Conservation (phyloP, 92 coral and sea anemone genomes). For the Pocillopora meandrina region DNA sequence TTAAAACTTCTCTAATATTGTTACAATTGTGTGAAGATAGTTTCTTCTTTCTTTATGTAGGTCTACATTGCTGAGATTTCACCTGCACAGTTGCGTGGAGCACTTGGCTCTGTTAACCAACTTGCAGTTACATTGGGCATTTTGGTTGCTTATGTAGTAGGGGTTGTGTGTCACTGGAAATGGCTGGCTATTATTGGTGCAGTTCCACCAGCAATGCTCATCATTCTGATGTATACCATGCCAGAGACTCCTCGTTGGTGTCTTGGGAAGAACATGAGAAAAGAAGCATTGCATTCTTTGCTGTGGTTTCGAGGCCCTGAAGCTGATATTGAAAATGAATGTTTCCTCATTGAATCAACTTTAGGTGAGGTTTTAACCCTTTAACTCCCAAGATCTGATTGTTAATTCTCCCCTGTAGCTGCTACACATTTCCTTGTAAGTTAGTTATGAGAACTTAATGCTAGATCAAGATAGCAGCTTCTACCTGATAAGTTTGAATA, state of each 20-base stretch:
- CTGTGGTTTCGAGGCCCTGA: conserved; percentile 70
- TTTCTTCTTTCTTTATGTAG: conserved; percentile 24
- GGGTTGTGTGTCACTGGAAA: conserved; percentile 63
- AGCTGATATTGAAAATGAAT: conserved; percentile 70
- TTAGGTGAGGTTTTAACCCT: conserved; percentile 45
- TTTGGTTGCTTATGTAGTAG: conserved; percentile 60
- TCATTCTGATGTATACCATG: conserved; percentile 63
- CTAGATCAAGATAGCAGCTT: too few relatives aligned
- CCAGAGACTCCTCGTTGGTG: conserved; percentile 95
- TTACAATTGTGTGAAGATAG: neutral
- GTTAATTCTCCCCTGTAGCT: too few relatives aligned
- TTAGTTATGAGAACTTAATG: too few relatives aligned
- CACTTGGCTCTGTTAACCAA: conserved; percentile 77
- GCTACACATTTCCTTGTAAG: too few relatives aligned
- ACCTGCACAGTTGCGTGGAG: conserved; percentile 74
- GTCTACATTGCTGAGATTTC: conserved; percentile 88
- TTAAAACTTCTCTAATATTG: too few relatives aligned
- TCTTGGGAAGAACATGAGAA: conserved; percentile 53
- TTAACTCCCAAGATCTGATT: too few relatives aligned
- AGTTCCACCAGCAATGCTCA: conserved; percentile 58
- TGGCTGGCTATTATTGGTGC: conserved; percentile 78
- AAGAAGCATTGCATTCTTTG: conserved; percentile 66
- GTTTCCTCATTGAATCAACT: conserved; percentile 58
- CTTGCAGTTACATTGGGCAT: conserved; percentile 71
- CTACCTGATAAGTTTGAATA: too few relatives aligned